Conservation (phyloP, 2,888 invertebrate genomes). For the Azorinus chamasolen region DNA sequence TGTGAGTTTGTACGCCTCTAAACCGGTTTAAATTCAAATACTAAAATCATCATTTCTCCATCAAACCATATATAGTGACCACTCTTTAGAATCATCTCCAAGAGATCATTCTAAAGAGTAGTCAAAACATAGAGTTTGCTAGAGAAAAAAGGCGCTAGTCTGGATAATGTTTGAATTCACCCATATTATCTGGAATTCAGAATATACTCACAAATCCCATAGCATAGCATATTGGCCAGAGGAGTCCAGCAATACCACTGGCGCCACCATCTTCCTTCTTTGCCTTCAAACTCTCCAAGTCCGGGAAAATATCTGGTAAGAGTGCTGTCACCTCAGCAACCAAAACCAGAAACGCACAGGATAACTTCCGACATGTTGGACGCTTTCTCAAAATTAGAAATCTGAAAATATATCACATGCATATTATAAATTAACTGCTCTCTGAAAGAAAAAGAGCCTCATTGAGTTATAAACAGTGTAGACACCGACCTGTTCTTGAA, state of each 20-base stretch:
- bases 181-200: too few species aligned
- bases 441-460: constrained; percentile 74
- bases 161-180: too few species aligned
- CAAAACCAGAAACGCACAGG: constrained; percentile 70
- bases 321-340: constrained; percentile 76
- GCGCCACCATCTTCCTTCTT: constrained; percentile 70
- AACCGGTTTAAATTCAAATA: too few species aligned
- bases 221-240: constrained; percentile 75
- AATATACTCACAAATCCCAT: constrained; percentile 64
- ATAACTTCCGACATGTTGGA: constrained; percentile 68
- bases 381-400: constrained; percentile 69
- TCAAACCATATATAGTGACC: too few species aligned
- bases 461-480: too few species aligned
- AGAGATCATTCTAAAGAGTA: too few species aligned
- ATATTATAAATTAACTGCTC: constrained; percentile 50
- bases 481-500: too few species aligned
- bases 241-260: constrained; percentile 65
- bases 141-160: too few species aligned
- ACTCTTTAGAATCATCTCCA: too few species aligned
- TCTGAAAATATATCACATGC: constrained; percentile 51
- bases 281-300: constrained; percentile 59
- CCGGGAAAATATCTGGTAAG: constrained; percentile 74
- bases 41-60: too few species aligned
- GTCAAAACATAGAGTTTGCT: too few species aligned
- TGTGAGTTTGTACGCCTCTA: too few species aligned